Conservation (phyloP, 1,140 invertebrate species). For the Drosophila mojavensis region DNA sequence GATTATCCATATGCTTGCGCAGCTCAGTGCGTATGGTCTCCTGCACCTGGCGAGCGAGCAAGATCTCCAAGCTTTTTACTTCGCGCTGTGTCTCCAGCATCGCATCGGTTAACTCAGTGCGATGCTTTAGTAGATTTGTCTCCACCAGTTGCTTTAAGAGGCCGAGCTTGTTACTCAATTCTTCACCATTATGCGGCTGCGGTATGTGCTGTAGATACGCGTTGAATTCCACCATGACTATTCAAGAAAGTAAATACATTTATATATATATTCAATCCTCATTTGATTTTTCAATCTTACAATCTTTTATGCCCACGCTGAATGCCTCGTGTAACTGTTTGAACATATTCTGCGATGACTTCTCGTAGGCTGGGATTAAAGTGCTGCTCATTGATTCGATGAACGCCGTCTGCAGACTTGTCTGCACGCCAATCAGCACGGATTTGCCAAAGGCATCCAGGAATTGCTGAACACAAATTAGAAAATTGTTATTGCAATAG, state of each 20-base stretch:
- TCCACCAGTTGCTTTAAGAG: conserved; percentile 72
- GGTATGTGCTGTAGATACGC: conserved; percentile 82
- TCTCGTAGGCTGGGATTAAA: conserved; percentile 93
- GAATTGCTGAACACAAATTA: conserved; percentile 85
- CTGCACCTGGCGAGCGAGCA: conserved; percentile 73
- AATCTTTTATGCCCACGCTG: conserved; percentile 93
- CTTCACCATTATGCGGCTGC: conserved; percentile 73
- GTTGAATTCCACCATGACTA: conserved; percentile 85
- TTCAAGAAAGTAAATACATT: background rate
- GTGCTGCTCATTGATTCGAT: conserved; percentile 89
- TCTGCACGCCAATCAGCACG: conserved; percentile 86
- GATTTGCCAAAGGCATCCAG: conserved; percentile 89
- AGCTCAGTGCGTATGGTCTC: conserved; percentile 84
- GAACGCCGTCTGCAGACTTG: conserved; percentile 84
- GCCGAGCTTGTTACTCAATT: conserved; percentile 66
- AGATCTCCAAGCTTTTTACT: conserved; percentile 75
- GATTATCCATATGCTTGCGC: conserved; percentile 86
- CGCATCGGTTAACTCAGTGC: conserved; percentile 66
- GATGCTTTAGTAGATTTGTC: conserved; percentile 68
- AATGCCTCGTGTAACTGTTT: conserved; percentile 94
- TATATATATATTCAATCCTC: no score
- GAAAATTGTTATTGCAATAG: background rate
- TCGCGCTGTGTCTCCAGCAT: conserved; percentile 79
- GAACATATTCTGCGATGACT: conserved; percentile 93
- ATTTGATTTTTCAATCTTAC: conserved; percentile 86